These are phyloP conservation scores for Valencia hispanica DNA, from an alignment of 2,797 vertebrate species.

Conservation along the genomic window DNA sequence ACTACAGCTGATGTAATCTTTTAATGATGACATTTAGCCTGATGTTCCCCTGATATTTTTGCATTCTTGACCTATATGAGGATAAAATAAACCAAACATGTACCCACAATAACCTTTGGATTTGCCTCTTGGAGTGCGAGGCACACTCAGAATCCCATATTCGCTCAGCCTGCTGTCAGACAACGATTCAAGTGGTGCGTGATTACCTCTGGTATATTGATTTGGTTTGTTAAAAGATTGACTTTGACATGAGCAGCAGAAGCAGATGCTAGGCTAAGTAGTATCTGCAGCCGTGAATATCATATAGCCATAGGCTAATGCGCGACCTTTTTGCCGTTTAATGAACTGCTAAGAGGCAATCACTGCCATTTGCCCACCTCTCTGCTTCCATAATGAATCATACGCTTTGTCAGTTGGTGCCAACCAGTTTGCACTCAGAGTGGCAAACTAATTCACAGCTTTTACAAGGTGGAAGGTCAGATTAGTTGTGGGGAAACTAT, in stretches of 20 bases:
- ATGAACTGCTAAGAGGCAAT: conserved; percentile 71
- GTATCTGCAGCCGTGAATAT: conserved; percentile 69
- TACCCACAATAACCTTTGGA: conserved; percentile 22
- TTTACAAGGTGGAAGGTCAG: conserved; percentile 42
- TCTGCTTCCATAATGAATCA: conserved; percentile 51
- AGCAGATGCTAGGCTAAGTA: conserved; percentile 75
- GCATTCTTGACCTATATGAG: background rate
- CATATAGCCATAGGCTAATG: conserved; percentile 58
- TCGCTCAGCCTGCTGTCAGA: conserved; percentile 38
- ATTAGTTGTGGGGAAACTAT: conserved; percentile 34
- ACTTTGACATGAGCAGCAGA: conserved; percentile 51
- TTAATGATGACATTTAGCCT: conserved; percentile 30
- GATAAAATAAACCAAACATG: conserved; percentile 14
- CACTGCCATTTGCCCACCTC: conserved; percentile 60
- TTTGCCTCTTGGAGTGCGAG: background rate
- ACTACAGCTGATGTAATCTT: conserved; percentile 29
- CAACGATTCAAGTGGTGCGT: conserved; percentile 22
- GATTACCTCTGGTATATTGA: conserved; percentile 64
- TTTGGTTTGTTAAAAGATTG: conserved; percentile 61
- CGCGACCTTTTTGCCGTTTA: conserved; percentile 68
- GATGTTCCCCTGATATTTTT: conserved; percentile 8
- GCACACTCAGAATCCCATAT: conserved; percentile 1
- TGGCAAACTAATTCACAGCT: conserved; percentile 27
- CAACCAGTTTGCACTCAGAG: conserved; percentile 31
- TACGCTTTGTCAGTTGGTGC: conserved; percentile 17